Evolutionary conservation across 2,797 vertebrate species (phyloP).

Genomic region (Hypotaenidia philippensis): DNA sequence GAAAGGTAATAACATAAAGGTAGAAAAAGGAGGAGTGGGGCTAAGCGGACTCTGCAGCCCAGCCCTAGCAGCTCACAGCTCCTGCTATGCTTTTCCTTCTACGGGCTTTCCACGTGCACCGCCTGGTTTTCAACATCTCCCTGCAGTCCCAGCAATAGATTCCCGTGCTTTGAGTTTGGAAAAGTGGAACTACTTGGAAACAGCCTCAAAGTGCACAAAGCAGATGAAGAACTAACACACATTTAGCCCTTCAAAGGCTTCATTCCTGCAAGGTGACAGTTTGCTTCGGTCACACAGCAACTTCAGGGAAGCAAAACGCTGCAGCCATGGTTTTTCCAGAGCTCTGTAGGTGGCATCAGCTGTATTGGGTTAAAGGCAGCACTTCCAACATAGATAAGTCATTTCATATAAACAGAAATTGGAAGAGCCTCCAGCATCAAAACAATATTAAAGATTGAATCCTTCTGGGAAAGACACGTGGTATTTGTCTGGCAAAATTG

Average conservation of each 20-base stretch:
- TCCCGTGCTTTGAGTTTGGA: background rate
- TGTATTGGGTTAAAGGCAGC: conserved; percentile 27
- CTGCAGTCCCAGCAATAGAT: background rate
- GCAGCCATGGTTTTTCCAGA: background rate
- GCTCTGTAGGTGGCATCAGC: conserved; percentile 51
- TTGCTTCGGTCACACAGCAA: background rate
- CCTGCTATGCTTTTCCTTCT: background rate
- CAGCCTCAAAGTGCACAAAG: background rate
- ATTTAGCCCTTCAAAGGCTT: background rate
- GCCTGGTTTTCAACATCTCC: background rate
- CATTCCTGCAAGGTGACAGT: background rate
- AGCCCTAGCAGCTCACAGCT: background rate
- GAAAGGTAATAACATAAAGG: background rate
- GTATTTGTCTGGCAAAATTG: conserved; percentile 36
- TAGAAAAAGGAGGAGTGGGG: background rate
- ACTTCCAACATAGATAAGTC: background rate
- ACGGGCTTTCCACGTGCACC: fast-evolving
- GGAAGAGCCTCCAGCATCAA: conserved; percentile 29
- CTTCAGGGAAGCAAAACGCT: background rate
- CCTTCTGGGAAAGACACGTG: conserved; percentile 49
- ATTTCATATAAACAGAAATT: conserved; percentile 53
- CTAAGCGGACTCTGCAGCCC: background rate
- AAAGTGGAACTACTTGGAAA: background rate
- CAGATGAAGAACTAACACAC: background rate
- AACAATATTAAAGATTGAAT: conserved; percentile 59